Percentiles rank a stretch among this genome's conserved stretches.
Evolutionary conservation across 1,140 invertebrate species (phyloP).

Genomic region (Notospermus geniculatus): DNA sequence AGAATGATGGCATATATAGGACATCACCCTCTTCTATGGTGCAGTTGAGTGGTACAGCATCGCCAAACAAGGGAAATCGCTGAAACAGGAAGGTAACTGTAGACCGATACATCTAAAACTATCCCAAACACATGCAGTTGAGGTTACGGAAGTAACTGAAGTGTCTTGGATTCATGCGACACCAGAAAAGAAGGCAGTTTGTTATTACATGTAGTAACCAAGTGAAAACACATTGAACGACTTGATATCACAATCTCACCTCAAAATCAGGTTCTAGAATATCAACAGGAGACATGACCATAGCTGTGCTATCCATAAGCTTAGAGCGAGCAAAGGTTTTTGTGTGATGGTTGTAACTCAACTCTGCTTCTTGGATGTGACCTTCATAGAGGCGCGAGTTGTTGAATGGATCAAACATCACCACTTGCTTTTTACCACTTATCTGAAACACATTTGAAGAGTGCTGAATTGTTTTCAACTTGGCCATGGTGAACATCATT

Average conservation of each 20-base stretch:
- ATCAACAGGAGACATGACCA: constrained; percentile 54
- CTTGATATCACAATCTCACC: constrained; percentile 31
- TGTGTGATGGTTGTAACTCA: constrained; percentile 30
- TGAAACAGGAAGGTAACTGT: constrained; percentile 31
- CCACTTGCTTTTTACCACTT: constrained; percentile 45
- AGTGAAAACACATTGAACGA: no score
- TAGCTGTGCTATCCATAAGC: constrained; percentile 44
- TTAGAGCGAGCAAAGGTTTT: constrained; percentile 31
- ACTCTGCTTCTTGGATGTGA: constrained; percentile 46
- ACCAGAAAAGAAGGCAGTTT: no score
- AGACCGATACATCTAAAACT: no score
- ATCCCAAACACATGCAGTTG: no score
- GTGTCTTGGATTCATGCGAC: no score
- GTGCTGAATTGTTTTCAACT: no score
- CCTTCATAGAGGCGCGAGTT: constrained; percentile 44
- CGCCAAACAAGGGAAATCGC: constrained; percentile 44
- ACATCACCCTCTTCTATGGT: constrained; percentile 47
- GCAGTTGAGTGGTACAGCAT: constrained; percentile 41
- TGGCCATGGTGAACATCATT: no score
- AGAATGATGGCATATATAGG: constrained; percentile 47
- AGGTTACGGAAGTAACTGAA: no score
- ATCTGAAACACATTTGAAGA: constrained; percentile 34
- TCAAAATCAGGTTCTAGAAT: constrained; percentile 39
- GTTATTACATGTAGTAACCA: no score
- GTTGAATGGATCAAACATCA: constrained; percentile 48